These are phyloP conservation scores for Drosophila engyochracea DNA, from an alignment of 2,888 invertebrate genomes.

Conservation along the genomic window DNA sequence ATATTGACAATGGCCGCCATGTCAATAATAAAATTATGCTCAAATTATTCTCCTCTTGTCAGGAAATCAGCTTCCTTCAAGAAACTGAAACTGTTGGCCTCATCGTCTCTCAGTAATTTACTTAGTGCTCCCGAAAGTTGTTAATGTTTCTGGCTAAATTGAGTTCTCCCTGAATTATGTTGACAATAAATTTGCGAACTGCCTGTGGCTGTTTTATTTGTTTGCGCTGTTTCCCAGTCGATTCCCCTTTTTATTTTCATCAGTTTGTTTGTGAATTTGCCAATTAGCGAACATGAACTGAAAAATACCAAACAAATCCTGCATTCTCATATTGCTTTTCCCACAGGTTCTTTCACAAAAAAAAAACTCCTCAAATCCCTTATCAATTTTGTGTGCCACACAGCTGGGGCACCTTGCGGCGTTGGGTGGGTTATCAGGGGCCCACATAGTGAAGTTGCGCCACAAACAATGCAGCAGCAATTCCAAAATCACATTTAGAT, in stretches of 20 bases:
- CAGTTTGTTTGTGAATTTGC: slow-evolving; percentile 30
- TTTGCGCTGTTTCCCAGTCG: not conserved
- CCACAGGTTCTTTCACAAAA: not conserved
- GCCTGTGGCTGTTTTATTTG: slow-evolving; percentile 14
- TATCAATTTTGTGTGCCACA: slow-evolving; percentile 36
- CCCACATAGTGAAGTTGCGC: slow-evolving; percentile 7
- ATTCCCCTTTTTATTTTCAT: not conserved
- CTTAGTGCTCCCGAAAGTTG: slow-evolving; percentile 31
- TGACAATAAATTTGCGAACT: slow-evolving; percentile 43
- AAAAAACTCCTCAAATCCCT: slow-evolving; percentile 23
- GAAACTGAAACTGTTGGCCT: not conserved
- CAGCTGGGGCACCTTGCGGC: not conserved
- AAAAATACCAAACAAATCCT: slow-evolving; percentile 19
- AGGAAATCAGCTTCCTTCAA: not conserved
- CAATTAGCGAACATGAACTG: slow-evolving; percentile 44
- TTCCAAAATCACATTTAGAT: slow-evolving; percentile 26
- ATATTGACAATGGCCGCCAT: slow-evolving; percentile 24
- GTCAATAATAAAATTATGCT: slow-evolving; percentile 11
- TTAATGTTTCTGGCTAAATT: slow-evolving; percentile 31
- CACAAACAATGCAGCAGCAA: slow-evolving; percentile 37
- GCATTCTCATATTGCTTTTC: not conserved
- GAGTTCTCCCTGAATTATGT: slow-evolving; percentile 53
- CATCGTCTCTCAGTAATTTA: slow-evolving; percentile 35
- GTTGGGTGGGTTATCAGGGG: not conserved
- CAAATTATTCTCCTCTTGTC: not conserved